A percentile compares a stretch with the other conserved stretches of the same genome.
Conservation (phyloP, 2,888 invertebrate species). For the Andrena minutula region DNA sequence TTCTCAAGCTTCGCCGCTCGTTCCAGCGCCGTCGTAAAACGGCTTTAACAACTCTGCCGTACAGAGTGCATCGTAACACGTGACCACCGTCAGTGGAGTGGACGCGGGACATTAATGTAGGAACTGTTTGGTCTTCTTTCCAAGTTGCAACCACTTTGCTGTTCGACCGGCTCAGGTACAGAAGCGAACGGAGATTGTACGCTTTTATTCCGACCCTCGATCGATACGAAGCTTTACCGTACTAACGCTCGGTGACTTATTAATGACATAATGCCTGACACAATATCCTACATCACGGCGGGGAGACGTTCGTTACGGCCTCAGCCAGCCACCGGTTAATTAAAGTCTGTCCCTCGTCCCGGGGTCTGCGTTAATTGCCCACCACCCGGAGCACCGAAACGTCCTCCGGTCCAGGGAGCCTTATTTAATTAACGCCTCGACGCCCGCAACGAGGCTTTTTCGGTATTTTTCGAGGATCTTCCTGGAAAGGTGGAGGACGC, state of each 20-base stretch:
- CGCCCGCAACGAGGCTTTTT: constrained; percentile 36
- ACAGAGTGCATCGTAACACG: neutral
- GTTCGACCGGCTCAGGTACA: neutral
- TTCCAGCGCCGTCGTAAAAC: neutral
- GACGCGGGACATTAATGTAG: neutral
- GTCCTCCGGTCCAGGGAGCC: constrained; percentile 25
- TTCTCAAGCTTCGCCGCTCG: neutral
- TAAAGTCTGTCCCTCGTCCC: constrained; percentile 59
- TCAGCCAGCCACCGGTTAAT: constrained; percentile 58
- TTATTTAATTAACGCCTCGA: constrained; percentile 62
- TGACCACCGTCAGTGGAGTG: neutral
- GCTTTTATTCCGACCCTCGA: neutral
- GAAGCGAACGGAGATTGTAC: neutral
- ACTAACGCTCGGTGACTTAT: constrained; percentile 39
- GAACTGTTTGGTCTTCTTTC: too few species aligned
- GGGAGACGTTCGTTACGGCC: constrained; percentile 47
- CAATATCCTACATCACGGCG: constrained; percentile 54
- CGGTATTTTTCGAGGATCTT: constrained; percentile 32
- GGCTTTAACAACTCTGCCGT: neutral
- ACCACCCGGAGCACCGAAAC: constrained; percentile 55
- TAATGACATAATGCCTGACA: constrained; percentile 61
- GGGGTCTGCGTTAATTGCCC: constrained; percentile 60
- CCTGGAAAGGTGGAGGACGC: neutral
- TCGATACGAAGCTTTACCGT: neutral
- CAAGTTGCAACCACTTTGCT: neutral